A percentile compares a stretch with the other conserved stretches of the same genome.
phyloP scores from a whole-genome alignment of 2,113 vertebrate genomes.

The Micromys minutus region DNA sequence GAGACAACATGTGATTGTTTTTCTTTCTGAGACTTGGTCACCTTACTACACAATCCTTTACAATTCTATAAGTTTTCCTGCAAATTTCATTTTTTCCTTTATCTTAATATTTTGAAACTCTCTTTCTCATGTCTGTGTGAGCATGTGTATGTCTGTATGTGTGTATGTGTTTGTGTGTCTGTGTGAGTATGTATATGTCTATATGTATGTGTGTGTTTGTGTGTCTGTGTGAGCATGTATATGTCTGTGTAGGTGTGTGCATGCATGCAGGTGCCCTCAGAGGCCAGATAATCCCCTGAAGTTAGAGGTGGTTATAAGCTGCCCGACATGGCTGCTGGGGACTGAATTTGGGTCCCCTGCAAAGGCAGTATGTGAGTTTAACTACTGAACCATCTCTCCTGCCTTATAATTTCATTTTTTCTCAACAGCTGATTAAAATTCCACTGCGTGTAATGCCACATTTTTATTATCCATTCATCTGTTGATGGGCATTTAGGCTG shows the following conservation, averaged over 20 bases:
- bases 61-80: not conserved
- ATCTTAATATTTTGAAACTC: not conserved
- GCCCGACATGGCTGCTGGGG: not conserved
- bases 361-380: not conserved
- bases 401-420: not conserved
- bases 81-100: not conserved
- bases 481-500: not conserved
- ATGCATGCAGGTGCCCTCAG: not conserved
- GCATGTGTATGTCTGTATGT: too few relatives aligned
- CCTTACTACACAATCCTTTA: not conserved
- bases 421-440: conserved; percentile 6
- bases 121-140: too few relatives aligned
- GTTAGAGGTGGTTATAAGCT: not conserved
- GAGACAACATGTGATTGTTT: not conserved
- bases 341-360: not conserved
- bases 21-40: not conserved
- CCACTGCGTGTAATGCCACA: not conserved
- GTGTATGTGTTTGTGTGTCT: not conserved
- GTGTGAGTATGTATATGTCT: not conserved
- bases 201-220: not conserved
- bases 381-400: not conserved
- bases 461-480: not conserved
- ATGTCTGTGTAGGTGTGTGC: not conserved
- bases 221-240: not conserved
- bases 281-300: not conserved